Conservation (phyloP, 30 jellyfish, hydroid and myxozoan species). For the Nemopilema nomurai region DNA sequence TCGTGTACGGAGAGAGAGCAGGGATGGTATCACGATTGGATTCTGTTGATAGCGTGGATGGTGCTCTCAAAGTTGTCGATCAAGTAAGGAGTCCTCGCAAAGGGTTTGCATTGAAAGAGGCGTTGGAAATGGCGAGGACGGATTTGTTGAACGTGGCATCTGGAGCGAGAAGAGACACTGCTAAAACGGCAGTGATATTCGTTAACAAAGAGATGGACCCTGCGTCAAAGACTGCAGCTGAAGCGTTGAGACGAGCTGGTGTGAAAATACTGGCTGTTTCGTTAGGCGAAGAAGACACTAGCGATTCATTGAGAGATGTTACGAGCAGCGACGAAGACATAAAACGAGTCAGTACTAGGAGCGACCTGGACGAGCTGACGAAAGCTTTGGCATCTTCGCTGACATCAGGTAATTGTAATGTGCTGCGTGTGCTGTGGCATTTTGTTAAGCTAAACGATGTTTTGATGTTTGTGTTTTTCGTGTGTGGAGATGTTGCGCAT, state of each 20-base stretch:
- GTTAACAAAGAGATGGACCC: slow-evolving; percentile 24
- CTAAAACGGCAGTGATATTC: slow-evolving; percentile 20
- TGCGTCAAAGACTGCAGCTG: slow-evolving; percentile 21
- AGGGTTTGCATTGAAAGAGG: slow-evolving; percentile 23
- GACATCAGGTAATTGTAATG: neutral
- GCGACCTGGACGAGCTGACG: neutral
- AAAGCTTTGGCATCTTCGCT: neutral
- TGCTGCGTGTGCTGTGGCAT: neutral
- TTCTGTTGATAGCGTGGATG: neutral
- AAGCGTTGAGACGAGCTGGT: neutral
- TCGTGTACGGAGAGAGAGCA: slow-evolving; percentile 35
- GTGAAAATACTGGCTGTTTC: slow-evolving; percentile 41
- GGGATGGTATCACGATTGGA: slow-evolving; percentile 16
- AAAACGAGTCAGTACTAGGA: neutral
- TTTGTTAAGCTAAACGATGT: neutral
- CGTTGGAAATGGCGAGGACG: slow-evolving; percentile 14
- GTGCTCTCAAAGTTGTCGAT: neutral
- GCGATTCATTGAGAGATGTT: neutral
- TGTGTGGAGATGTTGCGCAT: neutral
- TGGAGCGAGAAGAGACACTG: slow-evolving; percentile 40
- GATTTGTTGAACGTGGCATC: neutral
- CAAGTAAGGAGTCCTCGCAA: neutral
- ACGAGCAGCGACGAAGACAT: neutral
- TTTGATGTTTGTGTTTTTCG: neutral
- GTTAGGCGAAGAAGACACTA: slow-evolving; percentile 5